Evolutionary conservation across 2,888 invertebrate species (phyloP), one percentile per base, ranked within the genome.

Genomic region (Spisula subtruncata): DNA sequence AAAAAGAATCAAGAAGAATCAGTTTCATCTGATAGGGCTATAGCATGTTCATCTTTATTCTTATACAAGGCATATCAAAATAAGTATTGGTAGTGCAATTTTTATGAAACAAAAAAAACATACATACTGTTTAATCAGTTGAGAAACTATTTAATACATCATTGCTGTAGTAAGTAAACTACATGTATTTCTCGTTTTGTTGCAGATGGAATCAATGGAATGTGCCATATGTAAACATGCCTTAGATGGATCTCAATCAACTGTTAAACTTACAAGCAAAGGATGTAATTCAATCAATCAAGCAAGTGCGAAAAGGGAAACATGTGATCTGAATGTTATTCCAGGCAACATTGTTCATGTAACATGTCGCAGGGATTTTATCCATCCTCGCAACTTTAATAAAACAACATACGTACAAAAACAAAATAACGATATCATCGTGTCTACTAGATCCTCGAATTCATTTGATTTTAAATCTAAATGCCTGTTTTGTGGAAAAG

Each of bases 401-500:
- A n/a, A 25, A 25, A 32, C 16, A 29, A 18, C 48, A 41, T 2
- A 12, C 48, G 8, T 32, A 56, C 18, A 56, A 54, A 51, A 14
- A 20, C 5, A 48, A 29, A n/a, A 51, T 16, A 29, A 25, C 5
- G 29, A 54, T 54, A 12, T 56, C n/a, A 20, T 10, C 8, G 29
- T 48, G 18, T 83, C 83, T 41, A 10, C 32, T 4, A 29, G 79
- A 2, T 60, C 41, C 8, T 16, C 29, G 18, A 25, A 66, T 25
- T 10, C 51, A 35, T 87, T 84, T 46, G 20, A 56, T 35, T 83
- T 79, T 48, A 75, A 56, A 79, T 25, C 75, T 51, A 32, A 87
- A n/a, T 87, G 83, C 41, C 20, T 83, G 25, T 88, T 80, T n/a
- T 83, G 87, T 82, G 32, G 48, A 8, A 75, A 56, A 41, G 0